Evolutionary conservation across 2,888 invertebrate species (phyloP).

Genomic region (Hydrotaea diabolus): DNA sequence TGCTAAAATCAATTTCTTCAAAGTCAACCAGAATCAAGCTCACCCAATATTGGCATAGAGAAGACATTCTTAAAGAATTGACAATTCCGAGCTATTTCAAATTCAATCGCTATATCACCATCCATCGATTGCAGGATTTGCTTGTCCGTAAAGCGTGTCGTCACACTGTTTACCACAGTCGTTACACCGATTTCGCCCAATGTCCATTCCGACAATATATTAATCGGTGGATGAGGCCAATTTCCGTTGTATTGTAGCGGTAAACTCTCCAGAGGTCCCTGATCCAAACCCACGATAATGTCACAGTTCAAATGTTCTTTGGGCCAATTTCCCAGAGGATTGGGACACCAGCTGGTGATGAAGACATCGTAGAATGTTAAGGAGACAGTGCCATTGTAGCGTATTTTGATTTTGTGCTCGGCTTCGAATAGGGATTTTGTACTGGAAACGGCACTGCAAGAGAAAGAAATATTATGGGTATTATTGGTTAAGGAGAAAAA

Average conservation of each 20-base stretch:
- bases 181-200: constrained; percentile 72
- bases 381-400: constrained; percentile 72
- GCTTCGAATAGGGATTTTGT: constrained; percentile 70
- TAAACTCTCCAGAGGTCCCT: constrained; percentile 41
- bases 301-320: constrained; percentile 75
- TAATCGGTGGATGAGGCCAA: constrained; percentile 71
- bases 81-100: constrained; percentile 75
- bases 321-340: constrained; percentile 77
- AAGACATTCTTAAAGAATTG: constrained; percentile 76
- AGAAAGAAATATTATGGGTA: no score
- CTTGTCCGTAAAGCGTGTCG: constrained; percentile 70
- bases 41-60: constrained; percentile 75
- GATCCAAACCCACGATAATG: constrained; percentile 73
- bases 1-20: not conserved
- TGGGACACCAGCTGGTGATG: constrained; percentile 76
- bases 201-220: constrained; percentile 76
- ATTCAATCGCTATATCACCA: constrained; percentile 74
- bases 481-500: no score
- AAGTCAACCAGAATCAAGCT: constrained; percentile 27
- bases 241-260: constrained; percentile 58
- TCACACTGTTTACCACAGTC: constrained; percentile 68
- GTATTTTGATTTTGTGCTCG: constrained; percentile 71
- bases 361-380: constrained; percentile 73
- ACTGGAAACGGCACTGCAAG: constrained; percentile 72
- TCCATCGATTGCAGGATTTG: constrained; percentile 70